Conservation (phyloP, 2,113 vertebrate species). For the Actinemys pallida region DNA sequence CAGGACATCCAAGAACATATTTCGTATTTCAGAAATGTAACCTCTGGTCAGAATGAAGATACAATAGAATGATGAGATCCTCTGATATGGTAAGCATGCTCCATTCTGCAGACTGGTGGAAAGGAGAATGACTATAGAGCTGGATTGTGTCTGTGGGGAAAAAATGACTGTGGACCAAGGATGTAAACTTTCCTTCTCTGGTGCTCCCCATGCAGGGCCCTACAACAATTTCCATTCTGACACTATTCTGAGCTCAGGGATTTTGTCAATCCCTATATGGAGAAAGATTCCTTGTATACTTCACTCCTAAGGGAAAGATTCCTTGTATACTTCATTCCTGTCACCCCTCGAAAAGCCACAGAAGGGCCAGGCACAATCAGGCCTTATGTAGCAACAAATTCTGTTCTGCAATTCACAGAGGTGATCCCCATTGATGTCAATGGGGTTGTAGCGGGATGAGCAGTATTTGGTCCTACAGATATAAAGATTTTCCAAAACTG, state of each 20-base stretch:
- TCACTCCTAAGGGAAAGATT: background rate
- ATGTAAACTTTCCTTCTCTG: constrained; percentile 28
- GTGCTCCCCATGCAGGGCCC: constrained; percentile 41
- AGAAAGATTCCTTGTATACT: background rate
- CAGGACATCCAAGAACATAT: constrained; percentile 42
- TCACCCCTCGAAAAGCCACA: background rate
- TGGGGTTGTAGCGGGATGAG: background rate
- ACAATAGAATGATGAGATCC: constrained; percentile 5
- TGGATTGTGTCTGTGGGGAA: constrained; percentile 5
- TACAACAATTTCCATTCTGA: constrained; percentile 17
- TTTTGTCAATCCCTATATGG: background rate
- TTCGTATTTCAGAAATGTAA: constrained; percentile 54
- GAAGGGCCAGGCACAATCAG: background rate
- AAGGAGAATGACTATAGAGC: constrained; percentile 39
- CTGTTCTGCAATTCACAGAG: background rate
- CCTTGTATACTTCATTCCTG: background rate
- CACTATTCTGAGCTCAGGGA: constrained; percentile 6
- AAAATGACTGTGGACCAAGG: constrained; percentile 41
- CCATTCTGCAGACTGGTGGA: constrained; percentile 6
- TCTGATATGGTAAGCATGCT: constrained; percentile 51
- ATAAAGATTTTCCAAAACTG: background rate
- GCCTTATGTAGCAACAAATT: background rate
- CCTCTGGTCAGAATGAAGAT: constrained; percentile 46
- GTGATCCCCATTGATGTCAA: background rate
- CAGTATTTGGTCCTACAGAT: background rate